Percentiles rank a stretch among this genome's conserved stretches.
phyloP scores from a whole-genome alignment of 2,888 invertebrate species.

The Electrophaes corylata region DNA sequence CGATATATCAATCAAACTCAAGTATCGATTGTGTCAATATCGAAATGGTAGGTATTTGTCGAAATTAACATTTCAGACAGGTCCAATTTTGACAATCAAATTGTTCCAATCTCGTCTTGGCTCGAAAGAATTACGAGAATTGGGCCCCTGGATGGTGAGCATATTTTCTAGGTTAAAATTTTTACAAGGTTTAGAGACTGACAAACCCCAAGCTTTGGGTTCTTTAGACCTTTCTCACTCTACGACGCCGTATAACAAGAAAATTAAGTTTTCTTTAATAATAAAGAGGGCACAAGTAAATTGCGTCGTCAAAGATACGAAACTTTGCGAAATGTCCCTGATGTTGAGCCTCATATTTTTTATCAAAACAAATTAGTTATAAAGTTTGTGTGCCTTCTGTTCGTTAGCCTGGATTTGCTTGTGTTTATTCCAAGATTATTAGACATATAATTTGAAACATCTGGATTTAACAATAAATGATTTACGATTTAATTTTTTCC shows the following conservation, averaged over 20 bases:
- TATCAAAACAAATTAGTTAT: conserved; percentile 24
- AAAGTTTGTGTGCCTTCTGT: conserved; percentile 11
- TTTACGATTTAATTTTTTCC: too few relatives aligned
- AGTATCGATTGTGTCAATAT: too few relatives aligned
- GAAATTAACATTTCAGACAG: too few relatives aligned
- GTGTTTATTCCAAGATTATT: not conserved
- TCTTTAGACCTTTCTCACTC: conserved; percentile 38
- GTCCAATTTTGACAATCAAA: too few relatives aligned
- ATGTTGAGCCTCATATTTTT: conserved; percentile 21
- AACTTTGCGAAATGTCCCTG: conserved; percentile 18
- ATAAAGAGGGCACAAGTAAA: conserved; percentile 45
- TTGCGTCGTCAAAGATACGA: conserved; percentile 25
- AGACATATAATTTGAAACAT: too few relatives aligned
- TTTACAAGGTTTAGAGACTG: conserved; percentile 11
- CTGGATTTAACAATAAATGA: too few relatives aligned
- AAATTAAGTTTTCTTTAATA: conserved; percentile 63
- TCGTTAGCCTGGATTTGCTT: conserved; percentile 1
- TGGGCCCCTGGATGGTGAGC: too few relatives aligned
- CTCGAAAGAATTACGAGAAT: too few relatives aligned
- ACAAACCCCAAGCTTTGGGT: conserved; percentile 14
- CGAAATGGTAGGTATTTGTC: too few relatives aligned
- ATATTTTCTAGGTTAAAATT: conserved; percentile 14
- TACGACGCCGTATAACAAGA: conserved; percentile 49
- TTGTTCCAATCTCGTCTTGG: too few relatives aligned
- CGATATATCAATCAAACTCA: too few relatives aligned